phyloP scores from a whole-genome alignment of 2,888 invertebrate species.

The Tillus elongatus region DNA sequence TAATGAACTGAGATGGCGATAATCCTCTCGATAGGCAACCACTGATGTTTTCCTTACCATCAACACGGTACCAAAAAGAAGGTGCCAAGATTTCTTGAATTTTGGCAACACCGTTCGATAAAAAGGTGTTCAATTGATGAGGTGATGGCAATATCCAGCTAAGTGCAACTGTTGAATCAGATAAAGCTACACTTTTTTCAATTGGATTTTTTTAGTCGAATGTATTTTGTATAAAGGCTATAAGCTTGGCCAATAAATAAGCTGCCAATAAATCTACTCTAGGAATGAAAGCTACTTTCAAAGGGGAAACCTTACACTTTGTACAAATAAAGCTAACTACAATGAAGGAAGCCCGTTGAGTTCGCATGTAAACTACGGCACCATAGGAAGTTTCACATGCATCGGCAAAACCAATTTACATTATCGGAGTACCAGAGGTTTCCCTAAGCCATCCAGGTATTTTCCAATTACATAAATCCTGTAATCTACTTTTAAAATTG shows the following conservation, averaged over 20 bases:
- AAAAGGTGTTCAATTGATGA: conserved; percentile 6
- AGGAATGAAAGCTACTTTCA: conserved; percentile 5
- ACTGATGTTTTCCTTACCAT: conserved; percentile 7
- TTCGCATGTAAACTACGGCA: conserved; percentile 5
- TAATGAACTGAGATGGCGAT: conserved; percentile 7
- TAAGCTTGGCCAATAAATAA: conserved; percentile 1
- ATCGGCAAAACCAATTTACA: conserved; percentile 10
- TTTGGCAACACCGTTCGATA: conserved; percentile 6
- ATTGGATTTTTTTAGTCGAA: conserved; percentile 3
- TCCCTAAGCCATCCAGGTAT: conserved; percentile 4
- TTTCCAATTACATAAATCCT: neutral
- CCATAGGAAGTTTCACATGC: conserved; percentile 9
- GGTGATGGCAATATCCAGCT: conserved; percentile 4
- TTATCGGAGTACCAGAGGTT: conserved; percentile 3
- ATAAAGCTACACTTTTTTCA: conserved; percentile 6
- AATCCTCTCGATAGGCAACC: conserved; percentile 4
- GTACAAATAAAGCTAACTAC: conserved; percentile 2
- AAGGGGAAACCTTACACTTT: conserved; percentile 1
- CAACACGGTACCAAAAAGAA: conserved; percentile 6
- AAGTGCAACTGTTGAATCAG: conserved; percentile 5
- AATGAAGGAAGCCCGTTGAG: neutral
- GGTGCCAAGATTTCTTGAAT: conserved; percentile 7
- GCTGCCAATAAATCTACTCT: conserved; percentile 8
- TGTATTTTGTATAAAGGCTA: conserved; percentile 6
- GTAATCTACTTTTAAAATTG: conserved; percentile 5